phyloP scores from a whole-genome alignment of 2,888 invertebrate genomes.

The Eretmocerus hayati region DNA sequence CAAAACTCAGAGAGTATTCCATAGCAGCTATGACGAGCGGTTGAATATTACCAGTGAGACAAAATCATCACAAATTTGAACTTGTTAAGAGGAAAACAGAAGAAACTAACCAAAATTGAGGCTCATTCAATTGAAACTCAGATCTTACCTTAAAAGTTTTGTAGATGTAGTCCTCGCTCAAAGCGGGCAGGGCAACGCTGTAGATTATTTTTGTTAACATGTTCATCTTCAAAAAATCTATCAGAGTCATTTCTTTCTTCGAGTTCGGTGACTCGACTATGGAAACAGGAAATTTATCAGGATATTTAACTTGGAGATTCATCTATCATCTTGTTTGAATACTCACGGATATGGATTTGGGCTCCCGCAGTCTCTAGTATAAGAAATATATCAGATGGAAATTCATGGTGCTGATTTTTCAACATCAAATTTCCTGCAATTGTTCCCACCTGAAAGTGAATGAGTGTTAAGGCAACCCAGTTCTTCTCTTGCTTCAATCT shows the following conservation, averaged over 20 bases:
- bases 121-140: too few species aligned
- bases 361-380: constrained; percentile 58
- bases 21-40: too few species aligned
- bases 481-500: too few species aligned
- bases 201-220: constrained; percentile 62
- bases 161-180: constrained; percentile 50
- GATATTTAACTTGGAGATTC: too few species aligned
- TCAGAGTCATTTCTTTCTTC: constrained; percentile 41
- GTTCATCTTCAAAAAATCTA: constrained; percentile 55
- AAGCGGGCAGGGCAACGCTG: constrained; percentile 54
- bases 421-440: constrained; percentile 66
- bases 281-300: too few species aligned
- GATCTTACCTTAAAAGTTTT: constrained; percentile 66
- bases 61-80: too few species aligned
- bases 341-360: constrained; percentile 49
- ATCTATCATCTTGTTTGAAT: neutral
- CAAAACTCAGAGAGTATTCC: too few species aligned
- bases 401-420: constrained; percentile 60
- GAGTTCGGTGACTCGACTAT: constrained; percentile 45
- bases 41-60: too few species aligned
- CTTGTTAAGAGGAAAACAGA: too few species aligned
- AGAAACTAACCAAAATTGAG: too few species aligned
- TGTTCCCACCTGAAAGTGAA: constrained; percentile 53
- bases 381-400: constrained; percentile 65
- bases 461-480: too few species aligned